Evolutionary conservation across 2,888 invertebrate genomes (phyloP), one percentile per base, ranked within the genome.

Genomic region (Phortica magna): DNA sequence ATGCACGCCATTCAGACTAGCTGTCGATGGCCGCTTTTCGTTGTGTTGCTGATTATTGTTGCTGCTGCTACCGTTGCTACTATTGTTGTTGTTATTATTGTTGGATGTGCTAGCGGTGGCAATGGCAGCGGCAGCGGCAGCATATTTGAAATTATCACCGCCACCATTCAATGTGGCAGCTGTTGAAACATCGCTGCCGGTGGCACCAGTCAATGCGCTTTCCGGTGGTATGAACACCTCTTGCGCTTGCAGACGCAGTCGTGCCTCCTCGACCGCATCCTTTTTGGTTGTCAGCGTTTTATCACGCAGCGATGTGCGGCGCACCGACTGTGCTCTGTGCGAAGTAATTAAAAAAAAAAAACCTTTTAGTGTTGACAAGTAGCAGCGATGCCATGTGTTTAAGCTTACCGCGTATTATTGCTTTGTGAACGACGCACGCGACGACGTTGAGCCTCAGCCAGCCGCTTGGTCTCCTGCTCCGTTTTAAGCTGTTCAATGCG

Each of bases 241-340:
- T 89, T 94, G 94, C 76, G 94, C 94, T 90, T 95, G 94, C 85
- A 95, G 90, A 87, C 96, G 93, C 61, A 96, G 92, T 78, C 96
- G 93, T 31, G 98, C 98, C 92, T 99, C 99, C 90, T 98, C 98
- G 61, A 97, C 95, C 31, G 97, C 98, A 92, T 99, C 99, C 83
- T 98, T 96, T 91, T 98, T 96, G 57, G 98, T 97, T 75, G 98
- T 97, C 83, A 98, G 93, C 81, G 96, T 96, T 93, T 98, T 98
- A 92, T 99, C 98, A 22, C 98, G 94, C 79, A 98, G 94, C 65
- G 98, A 98, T 61, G 98, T 98, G 79, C 99, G 94, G 59, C 98
- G 94, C 64, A 99, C 97, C 70, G 98, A 98, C 89, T 98, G 97
- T 81, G 98, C 98, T 90, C 97, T 93, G 78, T 31, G 5, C 5